Base-by-base conservation (phyloP, 2,797 vertebrate genomes). In the Ctenochaetus hawaiiensis region DNA sequence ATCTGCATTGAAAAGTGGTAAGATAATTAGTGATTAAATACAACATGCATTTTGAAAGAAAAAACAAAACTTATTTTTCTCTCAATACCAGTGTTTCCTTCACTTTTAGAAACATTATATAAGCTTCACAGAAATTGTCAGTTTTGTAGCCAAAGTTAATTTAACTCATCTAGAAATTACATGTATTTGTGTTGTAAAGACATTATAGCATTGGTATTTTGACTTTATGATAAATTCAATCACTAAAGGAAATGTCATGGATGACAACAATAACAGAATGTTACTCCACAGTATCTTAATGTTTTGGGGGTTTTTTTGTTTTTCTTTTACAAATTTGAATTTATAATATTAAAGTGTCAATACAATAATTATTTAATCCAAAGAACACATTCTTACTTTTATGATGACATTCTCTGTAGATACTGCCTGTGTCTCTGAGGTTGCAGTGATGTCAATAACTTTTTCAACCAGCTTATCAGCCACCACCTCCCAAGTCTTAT, bases 311-410 rank as follows among this genome's bases (percentile, higher is more conserved):
- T 9, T 8, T 8, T 48, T n/a, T 10, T 30, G 37, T 58, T 17
- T 18, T 3, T 34, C n/a, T 14, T 51, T 11, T 13, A 30, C 44
- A 48, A 18, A 64, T 8, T 53, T 22, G 48, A 22, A 59, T 6
- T n/a, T 48, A 9, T 10, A 51, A 44, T 7, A 60, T 37, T 53
- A 34, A 34, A 34, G 30, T 39, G 14, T 47, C 10, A 20, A 47
- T 20, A n/a, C 5, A 57, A 43, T 7, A 34, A 67, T 13, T 14
- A 37, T 65, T 20, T 41, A 2, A 76, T 16, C 17, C 63, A 72
- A 4, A 57, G 0, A 2, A 60, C 0, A 0, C 0, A 41, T 44
- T 71, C 91, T 92, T 88, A 90, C 88, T 57, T 85, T 72, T 26
- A 76, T 63, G 39, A 61, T 67, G 34, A 67, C 65, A 26, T 8